Percentiles rank a stretch among this genome's conserved stretches.
These are phyloP conservation scores for Balanococcus diminutus DNA, from an alignment of 2,888 invertebrate genomes.

Conservation along the genomic window DNA sequence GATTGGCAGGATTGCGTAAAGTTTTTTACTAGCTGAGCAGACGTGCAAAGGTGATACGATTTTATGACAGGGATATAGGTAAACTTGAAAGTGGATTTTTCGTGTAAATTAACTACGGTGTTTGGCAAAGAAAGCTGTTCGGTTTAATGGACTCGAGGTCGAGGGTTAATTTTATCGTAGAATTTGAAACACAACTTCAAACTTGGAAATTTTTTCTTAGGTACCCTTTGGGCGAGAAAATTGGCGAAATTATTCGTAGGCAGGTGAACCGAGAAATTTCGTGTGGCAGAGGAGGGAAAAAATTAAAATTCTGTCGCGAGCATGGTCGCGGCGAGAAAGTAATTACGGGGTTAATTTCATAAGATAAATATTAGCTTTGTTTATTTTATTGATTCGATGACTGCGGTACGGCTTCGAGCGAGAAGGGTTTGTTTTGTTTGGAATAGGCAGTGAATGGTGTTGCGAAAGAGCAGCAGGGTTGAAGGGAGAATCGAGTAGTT, in stretches of 20 bases:
- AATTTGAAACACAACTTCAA: too few relatives aligned
- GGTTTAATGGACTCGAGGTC: neutral
- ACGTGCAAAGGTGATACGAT: neutral
- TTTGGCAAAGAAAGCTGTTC: neutral
- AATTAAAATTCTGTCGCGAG: neutral
- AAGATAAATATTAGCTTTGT: slow-evolving; percentile 5
- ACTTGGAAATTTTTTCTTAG: neutral
- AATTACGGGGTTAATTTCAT: slow-evolving; percentile 27
- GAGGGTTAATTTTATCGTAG: neutral
- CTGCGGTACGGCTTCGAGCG: neutral
- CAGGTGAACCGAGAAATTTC: neutral
- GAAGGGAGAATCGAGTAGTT: neutral
- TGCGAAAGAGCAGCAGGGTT: neutral
- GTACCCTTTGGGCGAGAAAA: neutral
- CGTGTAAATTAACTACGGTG: neutral
- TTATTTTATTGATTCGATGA: neutral
- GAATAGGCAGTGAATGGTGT: neutral
- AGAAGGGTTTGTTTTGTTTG: neutral
- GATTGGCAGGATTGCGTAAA: too few relatives aligned
- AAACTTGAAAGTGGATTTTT: neutral
- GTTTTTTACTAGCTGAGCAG: neutral
- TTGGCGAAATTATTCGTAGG: neutral
- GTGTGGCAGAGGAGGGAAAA: neutral
- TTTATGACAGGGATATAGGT: neutral
- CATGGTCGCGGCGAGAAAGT: neutral